Evolutionary conservation across 2,888 invertebrate species (phyloP).

Genomic region (Rhagonycha fulva): DNA sequence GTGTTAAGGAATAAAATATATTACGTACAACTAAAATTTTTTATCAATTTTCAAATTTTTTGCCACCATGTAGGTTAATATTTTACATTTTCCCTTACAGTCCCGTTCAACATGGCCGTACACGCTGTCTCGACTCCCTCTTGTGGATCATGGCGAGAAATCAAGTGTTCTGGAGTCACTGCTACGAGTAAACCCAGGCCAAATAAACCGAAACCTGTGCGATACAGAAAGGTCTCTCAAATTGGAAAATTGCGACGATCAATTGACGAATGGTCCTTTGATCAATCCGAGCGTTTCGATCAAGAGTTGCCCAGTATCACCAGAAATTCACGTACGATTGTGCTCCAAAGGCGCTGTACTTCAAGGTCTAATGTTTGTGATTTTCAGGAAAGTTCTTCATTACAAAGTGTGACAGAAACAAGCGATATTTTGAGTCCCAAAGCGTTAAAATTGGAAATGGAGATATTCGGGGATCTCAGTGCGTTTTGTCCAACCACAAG

Average conservation of each 20-base stretch:
- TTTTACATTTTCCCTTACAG: constrained; percentile 35
- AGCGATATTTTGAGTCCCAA: constrained; percentile 24
- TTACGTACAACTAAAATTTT: no score
- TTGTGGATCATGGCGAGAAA: constrained; percentile 58
- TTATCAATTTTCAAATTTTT: neutral
- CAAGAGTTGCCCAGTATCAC: neutral
- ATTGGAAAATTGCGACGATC: neutral
- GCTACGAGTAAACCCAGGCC: neutral
- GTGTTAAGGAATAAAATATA: no score
- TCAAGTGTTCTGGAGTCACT: constrained; percentile 10
- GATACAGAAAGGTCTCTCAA: constrained; percentile 7
- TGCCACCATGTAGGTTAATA: neutral
- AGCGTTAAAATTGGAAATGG: constrained; percentile 47
- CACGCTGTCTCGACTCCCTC: constrained; percentile 46
- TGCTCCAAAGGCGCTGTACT: neutral
- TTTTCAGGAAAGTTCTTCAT: constrained; percentile 3
- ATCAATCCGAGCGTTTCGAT: neutral
- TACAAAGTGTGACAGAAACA: constrained; percentile 27
- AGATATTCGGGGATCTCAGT: constrained; percentile 73
- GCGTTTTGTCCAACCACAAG: constrained; percentile 63
- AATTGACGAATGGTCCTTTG: neutral
- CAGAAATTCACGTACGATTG: neutral
- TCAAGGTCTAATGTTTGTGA: neutral
- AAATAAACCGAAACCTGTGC: constrained; percentile 6
- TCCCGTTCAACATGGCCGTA: constrained; percentile 49